phyloP scores from a whole-genome alignment of 2,797 vertebrate genomes.

The Limnodromus scolopaceus region DNA sequence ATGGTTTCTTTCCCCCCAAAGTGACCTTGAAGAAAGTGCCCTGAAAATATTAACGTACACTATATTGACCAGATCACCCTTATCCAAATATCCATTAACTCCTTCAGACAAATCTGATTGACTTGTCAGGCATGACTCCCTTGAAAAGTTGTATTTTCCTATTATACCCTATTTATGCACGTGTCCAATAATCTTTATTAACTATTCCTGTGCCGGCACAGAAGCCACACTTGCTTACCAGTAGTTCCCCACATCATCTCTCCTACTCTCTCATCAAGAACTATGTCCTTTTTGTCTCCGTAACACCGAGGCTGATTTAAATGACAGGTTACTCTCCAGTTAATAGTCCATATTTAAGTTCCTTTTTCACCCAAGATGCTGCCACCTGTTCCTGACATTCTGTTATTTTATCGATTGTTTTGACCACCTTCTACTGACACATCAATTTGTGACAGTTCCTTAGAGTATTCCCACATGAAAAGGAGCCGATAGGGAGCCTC shows the following conservation, averaged over 20 bases:
- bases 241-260: background rate
- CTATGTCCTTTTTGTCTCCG: accelerated
- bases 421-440: background rate
- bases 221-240: background rate
- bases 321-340: background rate
- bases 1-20: accelerated
- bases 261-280: background rate
- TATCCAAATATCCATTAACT: background rate
- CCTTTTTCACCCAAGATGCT: background rate
- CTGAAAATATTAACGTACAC: background rate
- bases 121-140: background rate
- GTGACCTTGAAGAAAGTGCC: background rate
- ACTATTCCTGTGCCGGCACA: background rate
- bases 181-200: background rate
- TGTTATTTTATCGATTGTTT: background rate
- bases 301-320: background rate
- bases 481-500: background rate
- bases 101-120: background rate
- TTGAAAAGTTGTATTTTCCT: background rate
- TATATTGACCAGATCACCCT: background rate
- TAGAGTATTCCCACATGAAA: background rate
- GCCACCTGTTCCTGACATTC: background rate
- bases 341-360: background rate
- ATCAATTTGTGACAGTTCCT: background rate
- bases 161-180: accelerated